These are phyloP conservation scores for Leptocoma aspasia DNA, from an alignment of 2,113 vertebrate species.

Conservation along the genomic window DNA sequence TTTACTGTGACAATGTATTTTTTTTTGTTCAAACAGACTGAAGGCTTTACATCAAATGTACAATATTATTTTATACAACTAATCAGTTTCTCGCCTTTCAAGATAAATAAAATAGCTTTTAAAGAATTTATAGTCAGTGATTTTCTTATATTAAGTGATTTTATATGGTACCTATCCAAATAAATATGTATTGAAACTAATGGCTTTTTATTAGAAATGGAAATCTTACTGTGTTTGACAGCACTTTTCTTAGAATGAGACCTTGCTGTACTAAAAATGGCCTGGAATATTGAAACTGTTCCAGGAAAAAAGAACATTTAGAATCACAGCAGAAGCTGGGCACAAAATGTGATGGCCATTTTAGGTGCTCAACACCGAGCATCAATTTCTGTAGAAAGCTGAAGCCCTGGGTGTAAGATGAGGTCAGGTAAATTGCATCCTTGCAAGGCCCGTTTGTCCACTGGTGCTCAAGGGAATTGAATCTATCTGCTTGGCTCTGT, in stretches of 20 bases:
- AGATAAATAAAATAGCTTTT: constrained; percentile 73
- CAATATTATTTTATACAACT: constrained; percentile 70
- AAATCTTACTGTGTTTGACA: background rate
- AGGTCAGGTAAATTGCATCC: background rate
- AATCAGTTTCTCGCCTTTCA: constrained; percentile 59
- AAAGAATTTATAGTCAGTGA: constrained; percentile 14
- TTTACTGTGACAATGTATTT: background rate
- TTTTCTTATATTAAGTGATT: background rate
- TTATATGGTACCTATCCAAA: background rate
- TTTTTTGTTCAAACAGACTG: constrained; percentile 45
- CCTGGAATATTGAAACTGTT: background rate
- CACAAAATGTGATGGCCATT: fast-evolving
- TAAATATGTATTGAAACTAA: background rate
- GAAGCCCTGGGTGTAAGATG: fast-evolving
- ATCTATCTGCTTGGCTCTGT: background rate
- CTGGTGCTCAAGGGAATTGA: background rate
- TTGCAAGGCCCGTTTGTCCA: fast-evolving
- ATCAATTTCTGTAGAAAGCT: background rate
- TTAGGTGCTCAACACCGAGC: background rate
- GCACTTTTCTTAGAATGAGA: background rate
- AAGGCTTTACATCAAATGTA: constrained; percentile 64
- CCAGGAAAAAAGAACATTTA: background rate
- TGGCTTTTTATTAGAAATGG: background rate
- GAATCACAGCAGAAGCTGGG: background rate
- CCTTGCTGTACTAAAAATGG: background rate